Base-by-base conservation (phyloP, 1,140 invertebrate species). In the Plectus sambesii region DNA sequence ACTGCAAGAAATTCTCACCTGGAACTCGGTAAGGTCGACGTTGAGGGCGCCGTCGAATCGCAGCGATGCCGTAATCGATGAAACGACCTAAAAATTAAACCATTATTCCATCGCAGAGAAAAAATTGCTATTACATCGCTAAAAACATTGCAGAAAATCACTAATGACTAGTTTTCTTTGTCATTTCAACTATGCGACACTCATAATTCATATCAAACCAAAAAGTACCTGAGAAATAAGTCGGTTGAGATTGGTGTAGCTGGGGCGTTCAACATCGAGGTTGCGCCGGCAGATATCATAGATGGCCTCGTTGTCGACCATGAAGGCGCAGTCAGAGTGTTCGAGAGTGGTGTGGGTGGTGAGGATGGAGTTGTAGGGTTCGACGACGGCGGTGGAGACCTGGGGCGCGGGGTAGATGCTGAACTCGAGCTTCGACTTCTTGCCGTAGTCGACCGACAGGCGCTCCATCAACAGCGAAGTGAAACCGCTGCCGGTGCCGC, bases 401-500 rank as follows among this genome's bases (percentile, higher is more conserved):
- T 86, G 83, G 17, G 84, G 84, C 6, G 84, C 83, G 17, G 84
- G 84, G 69, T 87, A 87, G 61, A 87, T 82, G 55, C 83, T 80
- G 69, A 87, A 87, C 70, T 87, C 83, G 36, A 87, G 73, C 69
- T 85, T 87, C 26, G 81, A 82, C 63, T 85, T 86, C 72, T 86
- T 86, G 33, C 83, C 83, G 68, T 84, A 87, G 58, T 87, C 84
- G 0, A 84, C 81, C 20, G 81, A 82, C n/a, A 87, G 75, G 47
- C 82, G 74, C 71, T 86, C 83, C 84, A 87, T 86, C 26, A 87
- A 74, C 33, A 87, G 72, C 0, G 84, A 85, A 2, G 82, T 83
- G 71, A 87, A 87, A 2, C 84, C 84, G n/a, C 82, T 84, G 5
- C 84, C 84, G 51, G 84, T 87, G 26, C 84, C 84, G 33, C 86